Evolutionary conservation across 2,797 vertebrate species (phyloP).

Genomic region (Natrix natrix): DNA sequence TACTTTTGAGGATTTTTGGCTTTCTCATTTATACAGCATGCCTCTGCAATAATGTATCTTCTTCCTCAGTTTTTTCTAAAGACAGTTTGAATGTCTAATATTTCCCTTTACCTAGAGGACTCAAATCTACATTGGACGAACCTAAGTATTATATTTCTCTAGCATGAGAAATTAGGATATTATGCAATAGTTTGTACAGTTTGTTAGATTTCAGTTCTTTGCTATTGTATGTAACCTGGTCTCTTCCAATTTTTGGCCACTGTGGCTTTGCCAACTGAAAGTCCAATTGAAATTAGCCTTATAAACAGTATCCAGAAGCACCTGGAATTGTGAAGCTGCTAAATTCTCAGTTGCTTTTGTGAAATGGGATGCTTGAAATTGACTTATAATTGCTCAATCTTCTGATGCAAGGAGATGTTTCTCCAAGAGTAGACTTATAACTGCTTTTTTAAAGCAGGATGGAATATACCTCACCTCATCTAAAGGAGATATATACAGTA

Average conservation of each 20-base stretch:
- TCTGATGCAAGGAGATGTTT: background rate
- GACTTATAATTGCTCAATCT: background rate
- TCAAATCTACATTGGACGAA: background rate
- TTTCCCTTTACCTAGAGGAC: background rate
- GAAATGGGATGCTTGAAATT: background rate
- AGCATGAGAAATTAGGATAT: background rate
- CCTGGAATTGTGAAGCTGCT: background rate
- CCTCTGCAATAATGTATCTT: background rate
- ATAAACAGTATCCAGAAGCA: background rate
- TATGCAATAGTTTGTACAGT: background rate
- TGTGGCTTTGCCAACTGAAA: background rate
- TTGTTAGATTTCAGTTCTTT: background rate
- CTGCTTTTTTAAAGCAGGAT: background rate
- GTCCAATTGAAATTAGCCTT: background rate
- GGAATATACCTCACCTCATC: background rate
- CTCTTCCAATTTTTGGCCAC: background rate
- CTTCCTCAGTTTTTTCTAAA: background rate
- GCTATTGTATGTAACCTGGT: background rate
- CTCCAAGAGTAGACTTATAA: background rate
- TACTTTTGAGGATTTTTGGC: background rate
- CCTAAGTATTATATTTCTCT: background rate
- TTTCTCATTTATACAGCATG: background rate
- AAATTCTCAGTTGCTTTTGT: background rate
- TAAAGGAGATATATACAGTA: background rate
- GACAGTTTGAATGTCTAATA: background rate